Evolutionary conservation across 2,888 invertebrate species (phyloP).

Genomic region (Patella ulyssiponensis): DNA sequence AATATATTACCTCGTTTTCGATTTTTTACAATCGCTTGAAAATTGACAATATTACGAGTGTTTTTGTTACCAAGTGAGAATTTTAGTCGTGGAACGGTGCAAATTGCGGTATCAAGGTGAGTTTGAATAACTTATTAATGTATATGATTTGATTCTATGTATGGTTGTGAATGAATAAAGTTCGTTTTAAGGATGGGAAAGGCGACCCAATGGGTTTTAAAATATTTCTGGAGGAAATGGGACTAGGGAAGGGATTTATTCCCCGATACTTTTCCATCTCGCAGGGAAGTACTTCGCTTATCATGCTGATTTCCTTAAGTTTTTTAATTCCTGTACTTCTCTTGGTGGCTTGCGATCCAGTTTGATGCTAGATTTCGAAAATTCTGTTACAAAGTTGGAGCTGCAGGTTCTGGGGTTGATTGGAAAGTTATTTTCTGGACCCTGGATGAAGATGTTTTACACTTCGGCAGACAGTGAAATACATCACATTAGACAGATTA

Average conservation of each 20-base stretch:
- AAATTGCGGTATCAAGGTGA: too few relatives aligned
- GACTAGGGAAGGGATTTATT: conserved; percentile 29
- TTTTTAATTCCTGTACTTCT: conserved; percentile 24
- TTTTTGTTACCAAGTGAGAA: too few relatives aligned
- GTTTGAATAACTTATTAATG: too few relatives aligned
- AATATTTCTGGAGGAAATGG: conserved; percentile 26
- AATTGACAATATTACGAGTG: too few relatives aligned
- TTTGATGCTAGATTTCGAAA: conserved; percentile 26
- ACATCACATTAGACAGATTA: conserved; percentile 17
- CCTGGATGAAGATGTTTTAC: conserved; percentile 36
- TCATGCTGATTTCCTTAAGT: conserved; percentile 15
- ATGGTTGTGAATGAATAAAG: too few relatives aligned
- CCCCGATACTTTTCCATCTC: conserved; percentile 37
- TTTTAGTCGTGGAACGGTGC: too few relatives aligned
- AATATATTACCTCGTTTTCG: too few relatives aligned
- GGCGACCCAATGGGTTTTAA: conserved; percentile 40
- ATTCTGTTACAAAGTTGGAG: conserved; percentile 21
- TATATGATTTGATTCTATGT: too few relatives aligned
- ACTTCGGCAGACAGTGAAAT: conserved; percentile 18
- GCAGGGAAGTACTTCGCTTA: conserved; percentile 25
- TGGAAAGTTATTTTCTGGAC: conserved; percentile 24
- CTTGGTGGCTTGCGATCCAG: conserved; percentile 30
- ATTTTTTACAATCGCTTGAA: too few relatives aligned
- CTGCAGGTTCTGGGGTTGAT: conserved; percentile 33
- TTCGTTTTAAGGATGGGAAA: conserved; percentile 38